These are phyloP conservation scores for Diadromus collaris DNA, from an alignment of 2,888 invertebrate species.

Conservation along the genomic window DNA sequence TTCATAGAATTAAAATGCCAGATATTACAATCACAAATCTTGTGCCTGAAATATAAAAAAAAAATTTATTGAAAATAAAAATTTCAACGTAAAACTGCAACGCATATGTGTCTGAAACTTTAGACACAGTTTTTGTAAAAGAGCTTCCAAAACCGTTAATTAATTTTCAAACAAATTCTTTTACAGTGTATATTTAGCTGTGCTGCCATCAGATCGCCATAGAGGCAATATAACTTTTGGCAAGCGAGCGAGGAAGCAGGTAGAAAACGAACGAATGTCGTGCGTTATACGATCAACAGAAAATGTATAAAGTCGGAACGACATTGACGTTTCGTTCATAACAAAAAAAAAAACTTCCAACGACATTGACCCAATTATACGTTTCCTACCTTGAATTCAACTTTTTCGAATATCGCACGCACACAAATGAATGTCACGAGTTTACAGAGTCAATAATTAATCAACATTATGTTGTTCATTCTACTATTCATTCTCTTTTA, in stretches of 20 bases:
- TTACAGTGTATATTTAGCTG: neutral
- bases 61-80: too few species aligned
- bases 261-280: neutral
- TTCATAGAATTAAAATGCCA: too few species aligned
- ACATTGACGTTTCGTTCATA: neutral
- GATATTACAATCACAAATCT: too few species aligned
- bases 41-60: too few species aligned
- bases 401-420: neutral
- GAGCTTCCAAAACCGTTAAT: too few species aligned
- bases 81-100: too few species aligned
- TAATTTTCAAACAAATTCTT: too few species aligned
- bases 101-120: too few species aligned
- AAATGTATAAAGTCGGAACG: constrained; percentile 17
- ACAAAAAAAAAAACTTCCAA: constrained; percentile 12
- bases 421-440: neutral
- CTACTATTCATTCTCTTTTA: neutral
- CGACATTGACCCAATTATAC: constrained; percentile 35
- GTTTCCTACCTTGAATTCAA: constrained; percentile 11
- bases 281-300: constrained; percentile 26
- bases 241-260: constrained; percentile 7
- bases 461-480: neutral
- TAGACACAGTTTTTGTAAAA: too few species aligned
- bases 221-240: constrained; percentile 7
- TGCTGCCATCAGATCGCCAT: neutral
- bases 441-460: constrained; percentile 2